phyloP scores from a whole-genome alignment of 2,888 invertebrate species.

The Cryptus armator region DNA sequence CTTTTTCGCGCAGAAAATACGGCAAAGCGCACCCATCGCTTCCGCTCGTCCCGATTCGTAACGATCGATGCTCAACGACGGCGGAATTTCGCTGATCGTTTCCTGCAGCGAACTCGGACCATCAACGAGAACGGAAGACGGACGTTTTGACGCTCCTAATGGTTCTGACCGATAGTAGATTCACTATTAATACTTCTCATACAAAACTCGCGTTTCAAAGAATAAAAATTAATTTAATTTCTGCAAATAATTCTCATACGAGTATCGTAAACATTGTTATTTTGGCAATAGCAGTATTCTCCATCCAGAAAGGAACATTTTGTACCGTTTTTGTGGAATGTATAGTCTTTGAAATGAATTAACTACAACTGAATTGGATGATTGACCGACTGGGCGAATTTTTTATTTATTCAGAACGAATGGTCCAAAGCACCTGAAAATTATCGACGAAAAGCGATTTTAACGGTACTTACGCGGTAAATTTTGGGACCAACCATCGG shows the following conservation, averaged over 20 bases:
- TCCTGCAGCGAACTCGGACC: constrained; percentile 89
- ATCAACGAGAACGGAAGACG: constrained; percentile 89
- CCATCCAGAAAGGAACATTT: too few species aligned
- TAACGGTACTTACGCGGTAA: constrained; percentile 86
- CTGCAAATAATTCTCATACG: constrained; percentile 21
- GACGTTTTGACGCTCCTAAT: constrained; percentile 86
- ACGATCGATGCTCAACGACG: constrained; percentile 91
- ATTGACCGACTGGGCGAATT: too few species aligned
- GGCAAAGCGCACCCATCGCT: constrained; percentile 97
- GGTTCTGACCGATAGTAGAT: constrained; percentile 76
- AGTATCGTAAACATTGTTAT: background rate
- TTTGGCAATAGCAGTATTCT: too few species aligned
- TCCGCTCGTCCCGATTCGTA: constrained; percentile 96
- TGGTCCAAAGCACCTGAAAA: background rate
- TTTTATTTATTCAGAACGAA: background rate
- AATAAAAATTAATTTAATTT: background rate
- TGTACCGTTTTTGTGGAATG: too few species aligned
- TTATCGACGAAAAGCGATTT: background rate
- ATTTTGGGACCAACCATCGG: constrained; percentile 87
- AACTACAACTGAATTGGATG: background rate
- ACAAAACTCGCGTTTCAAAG: background rate
- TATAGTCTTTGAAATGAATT: background rate
- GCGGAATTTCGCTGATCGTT: constrained; percentile 88
- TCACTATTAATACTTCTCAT: constrained; percentile 7
- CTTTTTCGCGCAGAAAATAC: constrained; percentile 98